phyloP scores from a whole-genome alignment of 2,797 vertebrate genomes.

The Pteronotus mesoamericanus region DNA sequence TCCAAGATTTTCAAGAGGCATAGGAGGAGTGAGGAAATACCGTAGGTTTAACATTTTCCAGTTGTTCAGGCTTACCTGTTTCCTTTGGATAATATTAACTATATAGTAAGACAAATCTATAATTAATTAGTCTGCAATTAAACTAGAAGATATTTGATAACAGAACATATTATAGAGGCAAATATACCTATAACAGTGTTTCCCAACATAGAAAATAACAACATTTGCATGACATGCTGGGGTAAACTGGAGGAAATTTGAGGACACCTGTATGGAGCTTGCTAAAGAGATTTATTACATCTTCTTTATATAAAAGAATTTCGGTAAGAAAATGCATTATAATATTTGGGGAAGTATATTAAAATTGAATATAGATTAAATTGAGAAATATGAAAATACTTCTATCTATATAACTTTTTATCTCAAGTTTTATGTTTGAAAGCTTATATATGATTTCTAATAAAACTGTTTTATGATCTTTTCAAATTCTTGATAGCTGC shows the following conservation, averaged over 20 bases:
- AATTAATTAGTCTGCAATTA: not conserved
- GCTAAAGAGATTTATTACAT: not conserved
- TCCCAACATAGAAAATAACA: not conserved
- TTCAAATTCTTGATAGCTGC: not conserved
- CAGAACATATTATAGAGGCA: not conserved
- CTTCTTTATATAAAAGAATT: not conserved
- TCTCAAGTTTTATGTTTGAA: not conserved
- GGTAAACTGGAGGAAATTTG: not conserved
- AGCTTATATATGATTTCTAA: not conserved
- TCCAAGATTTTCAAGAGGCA: not conserved
- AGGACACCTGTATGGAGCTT: not conserved
- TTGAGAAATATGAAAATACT: not conserved
- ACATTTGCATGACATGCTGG: not conserved
- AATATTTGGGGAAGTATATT: not conserved
- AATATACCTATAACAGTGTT: not conserved
- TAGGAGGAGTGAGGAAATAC: not conserved
- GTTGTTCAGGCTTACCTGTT: not conserved
- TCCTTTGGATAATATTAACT: not conserved
- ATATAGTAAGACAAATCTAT: not conserved
- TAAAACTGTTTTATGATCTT: conserved; percentile 5
- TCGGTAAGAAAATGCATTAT: not conserved
- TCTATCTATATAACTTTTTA: not conserved
- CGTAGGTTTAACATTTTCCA: not conserved
- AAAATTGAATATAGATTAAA: conserved; percentile 10
- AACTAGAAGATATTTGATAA: not conserved